Conservation (phyloP, 2,113 vertebrate species). For the Thunnus thynnus region DNA sequence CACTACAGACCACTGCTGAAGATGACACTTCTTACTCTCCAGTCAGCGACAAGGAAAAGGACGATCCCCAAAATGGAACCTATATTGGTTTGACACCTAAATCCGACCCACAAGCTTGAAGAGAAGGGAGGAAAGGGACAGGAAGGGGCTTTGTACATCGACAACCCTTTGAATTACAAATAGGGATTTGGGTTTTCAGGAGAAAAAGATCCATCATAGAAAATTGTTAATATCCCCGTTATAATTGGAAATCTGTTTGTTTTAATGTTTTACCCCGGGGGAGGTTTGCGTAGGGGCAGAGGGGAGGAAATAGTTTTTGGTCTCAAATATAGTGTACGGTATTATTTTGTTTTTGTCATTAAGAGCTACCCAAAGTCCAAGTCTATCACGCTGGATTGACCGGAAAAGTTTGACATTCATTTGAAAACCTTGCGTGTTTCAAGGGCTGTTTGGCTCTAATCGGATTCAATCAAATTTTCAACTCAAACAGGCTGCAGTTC, state of each 20-base stretch:
- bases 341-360: conserved; percentile 3
- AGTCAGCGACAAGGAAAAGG: conserved; percentile 78
- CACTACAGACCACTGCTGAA: conserved; percentile 66
- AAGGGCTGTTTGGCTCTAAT: conserved; percentile 3
- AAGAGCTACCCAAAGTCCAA: conserved; percentile 8
- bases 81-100: conserved; percentile 77
- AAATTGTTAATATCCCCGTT: neutral
- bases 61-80: conserved; percentile 80
- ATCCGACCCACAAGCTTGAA: conserved; percentile 68
- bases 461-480: too few species aligned
- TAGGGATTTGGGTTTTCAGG: conserved; percentile 9
- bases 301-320: neutral
- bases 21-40: conserved; percentile 79
- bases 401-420: neutral
- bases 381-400: neutral
- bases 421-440: neutral
- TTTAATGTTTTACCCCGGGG: neutral
- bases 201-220: neutral
- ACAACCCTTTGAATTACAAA: neutral
- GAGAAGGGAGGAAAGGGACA: neutral
- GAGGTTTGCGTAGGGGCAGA: neutral
- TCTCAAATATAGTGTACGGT: neutral
- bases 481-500: neutral
- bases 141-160: neutral
- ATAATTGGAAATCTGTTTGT: conserved; percentile 22